Evolutionary conservation across 2,888 invertebrate species (phyloP), one percentile per base, ranked within the genome.

Genomic region (Andrena camellia): DNA sequence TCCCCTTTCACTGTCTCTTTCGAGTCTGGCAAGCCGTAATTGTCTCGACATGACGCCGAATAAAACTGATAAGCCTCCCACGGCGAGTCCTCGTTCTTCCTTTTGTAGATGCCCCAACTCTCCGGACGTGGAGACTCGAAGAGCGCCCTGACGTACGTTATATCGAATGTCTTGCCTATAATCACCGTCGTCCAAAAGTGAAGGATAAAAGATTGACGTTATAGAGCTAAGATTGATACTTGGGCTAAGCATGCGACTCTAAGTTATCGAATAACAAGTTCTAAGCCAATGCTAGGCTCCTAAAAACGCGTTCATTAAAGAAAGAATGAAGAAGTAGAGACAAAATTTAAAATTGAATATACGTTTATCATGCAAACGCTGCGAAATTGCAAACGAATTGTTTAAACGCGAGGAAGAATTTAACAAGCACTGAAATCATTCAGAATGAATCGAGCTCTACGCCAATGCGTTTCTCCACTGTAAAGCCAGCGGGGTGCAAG

Each of bases 121-220:
- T 99, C 99, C 0, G 99, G 99, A 77, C 99, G 95, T 0, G 99
- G 98, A 0, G 99, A 99, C 92, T 98, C 97, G 95, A 99, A 99
- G 92, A 98, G 96, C 77, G 99, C 95, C 72, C 98, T 96, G 31
- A 99, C 97, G 94, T 99, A 99, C 0, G 99, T 99, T 85, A 99
- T 98, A 92, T 99, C 99, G 94, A 98, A 99, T 0, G 99, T 96
- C 94, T 99, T 99, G 50, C 97, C 99, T 99, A 95, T 20, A 95
- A 88, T 86, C 29, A 64, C 20, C 23, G n/a, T 35, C 54, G 50
- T 31, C 35, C 13, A 17, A 29, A 17, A 20, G n/a, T 35, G 1
- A 62, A n/a, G 10, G 17, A 68, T 5, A 26, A 4, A 29, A 8
- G 1, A 52, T n/a, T 6, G 35, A 35, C 35, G 35, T 35, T 17